These are phyloP conservation scores for Brevimyrus niger DNA, from an alignment of 2,113 vertebrate genomes.

Conservation along the genomic window DNA sequence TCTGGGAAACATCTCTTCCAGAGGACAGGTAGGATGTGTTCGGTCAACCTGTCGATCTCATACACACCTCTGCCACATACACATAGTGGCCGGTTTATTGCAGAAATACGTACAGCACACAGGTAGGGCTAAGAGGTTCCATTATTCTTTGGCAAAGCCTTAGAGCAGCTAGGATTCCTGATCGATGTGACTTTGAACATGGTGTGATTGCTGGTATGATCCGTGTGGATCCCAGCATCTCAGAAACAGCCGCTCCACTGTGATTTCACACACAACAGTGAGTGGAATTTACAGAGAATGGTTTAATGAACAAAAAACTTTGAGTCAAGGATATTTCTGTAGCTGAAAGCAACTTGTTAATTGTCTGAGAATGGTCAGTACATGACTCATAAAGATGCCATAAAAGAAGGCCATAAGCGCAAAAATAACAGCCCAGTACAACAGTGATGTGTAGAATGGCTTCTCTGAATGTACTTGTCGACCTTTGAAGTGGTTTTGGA, in stretches of 20 bases:
- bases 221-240: not conserved
- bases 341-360: not conserved
- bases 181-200: not conserved
- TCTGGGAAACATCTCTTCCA: conserved; percentile 58
- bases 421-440: not conserved
- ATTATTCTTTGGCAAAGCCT: not conserved
- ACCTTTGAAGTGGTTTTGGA: not conserved
- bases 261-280: not conserved
- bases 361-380: not conserved
- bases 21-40: conserved; percentile 49
- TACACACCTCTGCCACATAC: not conserved
- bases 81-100: not conserved
- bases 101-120: not conserved
- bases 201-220: not conserved
- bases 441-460: not conserved
- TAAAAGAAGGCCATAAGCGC: not conserved
- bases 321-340: not conserved
- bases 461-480: not conserved
- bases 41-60: not conserved
- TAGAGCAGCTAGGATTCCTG: not conserved
- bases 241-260: not conserved
- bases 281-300: not conserved
- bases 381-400: not conserved
- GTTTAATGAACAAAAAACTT: not conserved
- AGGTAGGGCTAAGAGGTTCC: not conserved